Conservation (phyloP, 2,797 vertebrate species). For the Lerista edwardsae region DNA sequence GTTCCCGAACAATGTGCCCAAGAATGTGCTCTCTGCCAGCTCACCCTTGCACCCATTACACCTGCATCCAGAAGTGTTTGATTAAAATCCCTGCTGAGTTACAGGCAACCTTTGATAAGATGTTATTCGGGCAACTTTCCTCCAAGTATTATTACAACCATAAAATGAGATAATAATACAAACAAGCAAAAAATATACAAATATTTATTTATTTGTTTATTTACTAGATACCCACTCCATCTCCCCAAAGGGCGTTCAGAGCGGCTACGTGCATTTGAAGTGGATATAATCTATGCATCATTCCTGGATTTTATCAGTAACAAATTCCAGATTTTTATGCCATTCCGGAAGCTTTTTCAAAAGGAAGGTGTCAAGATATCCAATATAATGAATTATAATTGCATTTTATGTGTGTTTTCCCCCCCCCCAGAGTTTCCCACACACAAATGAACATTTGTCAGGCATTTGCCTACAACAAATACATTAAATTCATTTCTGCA, state of each 20-base stretch:
- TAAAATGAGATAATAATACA: background rate
- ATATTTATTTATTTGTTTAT: no score
- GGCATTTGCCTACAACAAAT: constrained; percentile 76
- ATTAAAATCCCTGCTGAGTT: background rate
- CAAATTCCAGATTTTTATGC: constrained; percentile 45
- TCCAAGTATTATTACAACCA: background rate
- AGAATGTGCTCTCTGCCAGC: background rate
- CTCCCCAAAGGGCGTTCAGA: no score
- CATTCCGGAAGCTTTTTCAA: constrained; percentile 20
- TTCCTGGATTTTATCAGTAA: constrained; percentile 5
- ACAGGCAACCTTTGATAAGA: background rate
- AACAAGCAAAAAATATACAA: background rate
- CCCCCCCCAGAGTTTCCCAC: constrained; percentile 66
- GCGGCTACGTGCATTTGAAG: no score
- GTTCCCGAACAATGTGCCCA: background rate
- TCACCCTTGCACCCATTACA: background rate
- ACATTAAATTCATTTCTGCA: constrained; percentile 73
- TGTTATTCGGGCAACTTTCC: background rate
- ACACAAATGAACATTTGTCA: constrained; percentile 68
- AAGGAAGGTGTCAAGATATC: constrained; percentile 41
- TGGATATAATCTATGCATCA: background rate
- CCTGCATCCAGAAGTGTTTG: background rate
- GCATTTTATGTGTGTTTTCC: constrained; percentile 66
- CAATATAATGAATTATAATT: constrained; percentile 63
- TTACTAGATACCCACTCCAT: no score